Evolutionary conservation across 2,113 vertebrate genomes (phyloP).

Genomic region (Semnornis frantzii): DNA sequence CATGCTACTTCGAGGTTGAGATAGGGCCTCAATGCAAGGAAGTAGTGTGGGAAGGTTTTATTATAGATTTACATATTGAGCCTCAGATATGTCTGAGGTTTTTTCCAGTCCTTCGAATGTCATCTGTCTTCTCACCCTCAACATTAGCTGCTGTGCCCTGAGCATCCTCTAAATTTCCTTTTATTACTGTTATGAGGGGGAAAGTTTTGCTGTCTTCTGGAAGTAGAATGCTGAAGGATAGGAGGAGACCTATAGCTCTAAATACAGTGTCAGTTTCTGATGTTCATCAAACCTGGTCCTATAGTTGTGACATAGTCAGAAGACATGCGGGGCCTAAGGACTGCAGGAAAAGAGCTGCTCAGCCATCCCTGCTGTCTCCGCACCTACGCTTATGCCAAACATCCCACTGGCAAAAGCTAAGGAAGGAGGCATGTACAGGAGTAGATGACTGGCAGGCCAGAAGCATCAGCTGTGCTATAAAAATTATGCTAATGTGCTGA

Average conservation of each 20-base stretch:
- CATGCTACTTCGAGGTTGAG: background rate
- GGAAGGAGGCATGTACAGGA: background rate
- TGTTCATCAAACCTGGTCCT: background rate
- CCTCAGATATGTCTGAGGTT: background rate
- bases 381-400: background rate
- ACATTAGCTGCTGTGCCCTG: background rate
- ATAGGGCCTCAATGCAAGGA: background rate
- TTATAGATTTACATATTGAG: background rate
- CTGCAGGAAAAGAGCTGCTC: background rate
- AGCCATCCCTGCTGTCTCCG: background rate
- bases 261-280: background rate
- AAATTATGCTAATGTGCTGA: background rate
- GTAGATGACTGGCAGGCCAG: background rate
- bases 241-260: background rate
- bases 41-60: background rate
- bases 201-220: background rate
- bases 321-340: fast-evolving
- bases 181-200: background rate
- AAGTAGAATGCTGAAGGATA: background rate
- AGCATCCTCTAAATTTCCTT: background rate
- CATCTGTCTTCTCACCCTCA: background rate
- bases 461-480: constrained; percentile 29
- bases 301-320: background rate
- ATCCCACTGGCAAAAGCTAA: background rate
- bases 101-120: background rate